Evolutionary conservation across 2,888 invertebrate genomes (phyloP).

Genomic region (Stegana nigrithorax): DNA sequence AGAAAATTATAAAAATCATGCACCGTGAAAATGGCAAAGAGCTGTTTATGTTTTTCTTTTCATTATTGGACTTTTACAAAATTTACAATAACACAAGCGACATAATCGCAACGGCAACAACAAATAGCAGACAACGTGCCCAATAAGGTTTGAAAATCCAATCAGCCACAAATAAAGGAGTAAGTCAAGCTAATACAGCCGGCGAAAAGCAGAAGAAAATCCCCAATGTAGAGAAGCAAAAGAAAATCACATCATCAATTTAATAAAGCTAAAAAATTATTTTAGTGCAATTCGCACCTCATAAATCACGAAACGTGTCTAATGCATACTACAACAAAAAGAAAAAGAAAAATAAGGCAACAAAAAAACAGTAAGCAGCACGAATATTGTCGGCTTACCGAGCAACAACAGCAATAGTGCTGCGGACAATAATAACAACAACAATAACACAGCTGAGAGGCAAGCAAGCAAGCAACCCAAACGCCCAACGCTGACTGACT

Average conservation of each 20-base stretch:
- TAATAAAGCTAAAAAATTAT: slow-evolving; percentile 55
- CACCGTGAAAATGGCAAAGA: too few relatives aligned
- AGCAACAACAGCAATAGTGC: slow-evolving; percentile 6
- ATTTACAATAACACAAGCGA: slow-evolving; percentile 16
- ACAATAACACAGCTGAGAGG: background rate
- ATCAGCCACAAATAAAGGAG: slow-evolving; percentile 43
- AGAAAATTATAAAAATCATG: background rate
- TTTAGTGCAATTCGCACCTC: slow-evolving; percentile 68
- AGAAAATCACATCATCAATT: slow-evolving; percentile 55
- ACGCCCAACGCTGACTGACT: too few relatives aligned
- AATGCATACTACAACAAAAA: slow-evolving; percentile 46
- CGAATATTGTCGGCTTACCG: background rate
- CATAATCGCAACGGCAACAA: slow-evolving; percentile 2
- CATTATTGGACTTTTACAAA: too few relatives aligned
- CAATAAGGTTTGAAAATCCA: slow-evolving; percentile 42
- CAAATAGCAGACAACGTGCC: slow-evolving; percentile 1
- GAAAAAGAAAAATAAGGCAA: background rate
- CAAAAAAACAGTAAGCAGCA: background rate
- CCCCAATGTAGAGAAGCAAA: slow-evolving; percentile 30
- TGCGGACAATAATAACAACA: background rate
- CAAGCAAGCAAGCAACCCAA: background rate
- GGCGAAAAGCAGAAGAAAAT: slow-evolving; percentile 19
- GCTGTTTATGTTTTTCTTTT: too few relatives aligned
- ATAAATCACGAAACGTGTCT: slow-evolving; percentile 68
- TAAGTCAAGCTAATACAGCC: too few relatives aligned